phyloP scores from a whole-genome alignment of 2,888 invertebrate genomes.

The Fragum whitleyi region DNA sequence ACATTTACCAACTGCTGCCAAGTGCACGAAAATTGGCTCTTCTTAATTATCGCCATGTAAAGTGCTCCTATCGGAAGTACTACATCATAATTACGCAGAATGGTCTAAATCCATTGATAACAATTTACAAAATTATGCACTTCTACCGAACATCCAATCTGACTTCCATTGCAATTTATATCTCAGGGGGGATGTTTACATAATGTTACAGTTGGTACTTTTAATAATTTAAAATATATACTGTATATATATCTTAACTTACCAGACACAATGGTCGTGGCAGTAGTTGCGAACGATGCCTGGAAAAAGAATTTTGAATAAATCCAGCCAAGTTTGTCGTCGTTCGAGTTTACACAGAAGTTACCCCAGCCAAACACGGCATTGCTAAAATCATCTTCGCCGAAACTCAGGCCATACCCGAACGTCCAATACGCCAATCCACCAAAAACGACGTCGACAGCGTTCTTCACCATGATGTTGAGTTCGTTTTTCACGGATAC shows the following conservation, averaged over 20 bases:
- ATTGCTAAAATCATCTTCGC: conserved; percentile 69
- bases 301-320: conserved; percentile 79
- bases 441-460: conserved; percentile 79
- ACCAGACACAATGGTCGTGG: conserved; percentile 82
- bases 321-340: conserved; percentile 68
- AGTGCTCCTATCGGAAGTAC: not conserved
- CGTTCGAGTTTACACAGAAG: conserved; percentile 84
- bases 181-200: too few relatives aligned
- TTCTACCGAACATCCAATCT: too few relatives aligned
- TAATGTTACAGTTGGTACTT: too few relatives aligned
- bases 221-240: too few relatives aligned
- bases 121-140: too few relatives aligned
- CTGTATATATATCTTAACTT: too few relatives aligned
- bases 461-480: conserved; percentile 82
- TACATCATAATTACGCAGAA: not conserved
- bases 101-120: not conserved
- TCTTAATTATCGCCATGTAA: not conserved
- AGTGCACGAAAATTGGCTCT: too few relatives aligned
- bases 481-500: conserved; percentile 79
- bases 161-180: too few relatives aligned
- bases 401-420: conserved; percentile 80
- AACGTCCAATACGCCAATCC: conserved; percentile 78
- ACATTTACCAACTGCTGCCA: too few relatives aligned
- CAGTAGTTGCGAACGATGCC: conserved; percentile 80
- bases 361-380: conserved; percentile 77